phyloP scores from a whole-genome alignment of 2,113 vertebrate genomes.

The Anoplopoma fimbria region DNA sequence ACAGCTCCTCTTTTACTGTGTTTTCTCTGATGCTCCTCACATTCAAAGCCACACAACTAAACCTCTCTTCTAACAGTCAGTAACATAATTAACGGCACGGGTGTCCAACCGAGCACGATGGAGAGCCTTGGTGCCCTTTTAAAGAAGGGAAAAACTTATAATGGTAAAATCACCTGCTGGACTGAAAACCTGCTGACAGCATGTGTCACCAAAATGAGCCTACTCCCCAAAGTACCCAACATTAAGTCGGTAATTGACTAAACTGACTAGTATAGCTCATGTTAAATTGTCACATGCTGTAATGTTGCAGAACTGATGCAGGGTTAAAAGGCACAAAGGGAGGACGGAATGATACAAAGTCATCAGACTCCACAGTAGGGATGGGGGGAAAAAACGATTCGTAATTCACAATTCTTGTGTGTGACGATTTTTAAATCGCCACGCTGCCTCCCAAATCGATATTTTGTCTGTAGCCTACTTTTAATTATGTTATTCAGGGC shows the following conservation, averaged over 20 bases:
- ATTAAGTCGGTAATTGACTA: not conserved
- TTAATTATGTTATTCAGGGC: too few species aligned
- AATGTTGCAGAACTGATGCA: conserved; percentile 32
- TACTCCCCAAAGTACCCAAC: not conserved
- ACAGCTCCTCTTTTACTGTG: too few species aligned
- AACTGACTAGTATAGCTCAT: not conserved
- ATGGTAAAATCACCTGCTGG: not conserved
- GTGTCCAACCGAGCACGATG: not conserved
- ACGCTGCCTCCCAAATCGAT: too few species aligned
- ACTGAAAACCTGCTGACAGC: not conserved
- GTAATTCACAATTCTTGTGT: too few species aligned
- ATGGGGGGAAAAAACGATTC: too few species aligned
- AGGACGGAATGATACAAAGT: not conserved
- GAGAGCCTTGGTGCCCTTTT: not conserved
- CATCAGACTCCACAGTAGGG: not conserved
- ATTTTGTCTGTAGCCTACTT: too few species aligned
- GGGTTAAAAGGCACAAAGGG: not conserved
- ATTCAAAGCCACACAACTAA: not conserved
- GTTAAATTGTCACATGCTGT: not conserved
- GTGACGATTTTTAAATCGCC: too few species aligned
- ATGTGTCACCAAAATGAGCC: not conserved
- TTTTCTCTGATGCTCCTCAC: not conserved
- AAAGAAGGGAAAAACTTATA: not conserved
- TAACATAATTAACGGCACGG: too few species aligned
- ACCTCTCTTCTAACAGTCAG: not conserved